phyloP scores from a whole-genome alignment of 2,113 vertebrate genomes.

The Zapornia atra region DNA sequence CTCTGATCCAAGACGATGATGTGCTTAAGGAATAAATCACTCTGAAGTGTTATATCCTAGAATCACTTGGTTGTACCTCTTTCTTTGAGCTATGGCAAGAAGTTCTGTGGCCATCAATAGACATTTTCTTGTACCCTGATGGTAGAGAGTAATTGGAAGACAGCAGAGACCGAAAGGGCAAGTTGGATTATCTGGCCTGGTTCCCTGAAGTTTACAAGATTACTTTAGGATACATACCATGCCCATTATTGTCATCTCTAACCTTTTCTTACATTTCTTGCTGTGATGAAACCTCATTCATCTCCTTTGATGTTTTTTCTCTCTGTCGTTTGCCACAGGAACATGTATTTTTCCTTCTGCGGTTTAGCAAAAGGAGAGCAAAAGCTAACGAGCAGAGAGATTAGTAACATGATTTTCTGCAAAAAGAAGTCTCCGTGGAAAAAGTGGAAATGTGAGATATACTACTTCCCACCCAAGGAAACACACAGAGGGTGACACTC shows the following conservation, averaged over 20 bases:
- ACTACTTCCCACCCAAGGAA: background rate
- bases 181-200: background rate
- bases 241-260: background rate
- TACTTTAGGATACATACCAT: background rate
- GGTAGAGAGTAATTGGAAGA: background rate
- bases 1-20: background rate
- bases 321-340: background rate
- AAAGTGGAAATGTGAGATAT: background rate
- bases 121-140: background rate
- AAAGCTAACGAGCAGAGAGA: background rate
- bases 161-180: background rate
- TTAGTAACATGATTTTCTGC: background rate
- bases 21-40: background rate
- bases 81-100: background rate
- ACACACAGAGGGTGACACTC: background rate
- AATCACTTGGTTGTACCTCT: background rate
- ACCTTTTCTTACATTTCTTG: slow-evolving; percentile 2
- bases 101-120: background rate
- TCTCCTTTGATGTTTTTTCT: background rate
- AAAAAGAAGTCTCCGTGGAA: background rate
- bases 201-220: slow-evolving; percentile 17
- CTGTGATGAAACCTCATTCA: background rate
- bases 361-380: background rate
- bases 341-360: background rate
- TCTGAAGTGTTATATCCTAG: background rate